Conservation (phyloP, 2,888 invertebrate species). For the Clostera curtula region DNA sequence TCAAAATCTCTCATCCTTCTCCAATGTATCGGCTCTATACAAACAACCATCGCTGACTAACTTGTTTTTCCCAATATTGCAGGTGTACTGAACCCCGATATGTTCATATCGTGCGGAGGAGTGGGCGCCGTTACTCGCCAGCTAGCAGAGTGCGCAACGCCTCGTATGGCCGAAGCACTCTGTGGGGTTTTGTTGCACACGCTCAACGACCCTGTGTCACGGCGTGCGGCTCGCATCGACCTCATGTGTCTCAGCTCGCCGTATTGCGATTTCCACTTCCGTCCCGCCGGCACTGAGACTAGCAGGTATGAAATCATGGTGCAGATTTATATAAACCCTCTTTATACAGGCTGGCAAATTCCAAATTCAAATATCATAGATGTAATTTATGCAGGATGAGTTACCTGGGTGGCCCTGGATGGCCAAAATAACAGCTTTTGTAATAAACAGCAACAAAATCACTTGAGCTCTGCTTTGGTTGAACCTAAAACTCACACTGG, state of each 20-base stretch:
- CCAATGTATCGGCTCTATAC: no score
- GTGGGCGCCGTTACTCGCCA: slow-evolving; percentile 88
- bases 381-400: no score
- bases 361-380: no score
- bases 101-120: slow-evolving; percentile 88
- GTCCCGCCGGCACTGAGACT: slow-evolving; percentile 81
- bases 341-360: no score
- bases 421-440: no score
- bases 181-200: slow-evolving; percentile 91
- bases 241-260: slow-evolving; percentile 90
- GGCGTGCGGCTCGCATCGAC: slow-evolving; percentile 84
- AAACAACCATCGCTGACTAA: no score
- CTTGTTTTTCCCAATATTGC: no score
- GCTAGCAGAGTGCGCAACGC: slow-evolving; percentile 88
- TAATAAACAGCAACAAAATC: no score
- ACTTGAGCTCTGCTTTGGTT: no score
- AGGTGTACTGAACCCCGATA: slow-evolving; percentile 87
- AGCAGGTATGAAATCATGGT: slow-evolving; percentile 77
- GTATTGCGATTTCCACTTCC: slow-evolving; percentile 92
- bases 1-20: no score
- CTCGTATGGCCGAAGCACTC: slow-evolving; percentile 92
- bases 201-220: slow-evolving; percentile 87
- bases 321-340: not conserved
- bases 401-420: no score
- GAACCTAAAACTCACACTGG: no score